Percentiles rank a stretch among this genome's conserved stretches.
phyloP scores from a whole-genome alignment of 2,888 invertebrate genomes.

The Thecocarcelia acutangulata region DNA sequence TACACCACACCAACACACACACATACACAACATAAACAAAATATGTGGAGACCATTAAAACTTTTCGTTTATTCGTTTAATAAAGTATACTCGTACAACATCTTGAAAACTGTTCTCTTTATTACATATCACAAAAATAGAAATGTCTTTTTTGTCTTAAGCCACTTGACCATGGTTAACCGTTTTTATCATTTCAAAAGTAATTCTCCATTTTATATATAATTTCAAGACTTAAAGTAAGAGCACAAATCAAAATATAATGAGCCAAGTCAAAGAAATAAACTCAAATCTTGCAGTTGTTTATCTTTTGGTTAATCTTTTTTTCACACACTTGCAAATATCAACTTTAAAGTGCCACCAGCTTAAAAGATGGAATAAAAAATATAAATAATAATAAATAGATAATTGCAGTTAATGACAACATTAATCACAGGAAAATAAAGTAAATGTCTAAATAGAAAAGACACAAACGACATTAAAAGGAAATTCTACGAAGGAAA shows the following conservation, averaged over 20 bases:
- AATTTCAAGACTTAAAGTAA: conserved; percentile 8
- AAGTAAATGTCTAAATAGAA: conserved; percentile 69
- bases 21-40: background rate
- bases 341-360: background rate
- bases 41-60: conserved; percentile 24
- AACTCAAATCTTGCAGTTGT: conserved; percentile 26
- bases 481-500: conserved; percentile 30
- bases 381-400: conserved; percentile 70
- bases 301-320: background rate
- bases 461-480: conserved; percentile 21
- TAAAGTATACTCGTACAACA: background rate
- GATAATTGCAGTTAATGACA: conserved; percentile 80
- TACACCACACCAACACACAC: background rate
- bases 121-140: conserved; percentile 24
- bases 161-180: conserved; percentile 62
- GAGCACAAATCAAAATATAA: conserved; percentile 64
- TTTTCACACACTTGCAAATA: background rate
- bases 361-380: background rate
- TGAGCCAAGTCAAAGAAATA: conserved; percentile 41
- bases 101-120: conserved; percentile 45
- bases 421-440: conserved; percentile 80
- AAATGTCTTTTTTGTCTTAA: conserved; percentile 28
- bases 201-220: background rate
- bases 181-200: conserved; percentile 51
- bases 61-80: conserved; percentile 31